phyloP scores from a whole-genome alignment of 2,113 vertebrate species.

The Paedocypris sp. region DNA sequence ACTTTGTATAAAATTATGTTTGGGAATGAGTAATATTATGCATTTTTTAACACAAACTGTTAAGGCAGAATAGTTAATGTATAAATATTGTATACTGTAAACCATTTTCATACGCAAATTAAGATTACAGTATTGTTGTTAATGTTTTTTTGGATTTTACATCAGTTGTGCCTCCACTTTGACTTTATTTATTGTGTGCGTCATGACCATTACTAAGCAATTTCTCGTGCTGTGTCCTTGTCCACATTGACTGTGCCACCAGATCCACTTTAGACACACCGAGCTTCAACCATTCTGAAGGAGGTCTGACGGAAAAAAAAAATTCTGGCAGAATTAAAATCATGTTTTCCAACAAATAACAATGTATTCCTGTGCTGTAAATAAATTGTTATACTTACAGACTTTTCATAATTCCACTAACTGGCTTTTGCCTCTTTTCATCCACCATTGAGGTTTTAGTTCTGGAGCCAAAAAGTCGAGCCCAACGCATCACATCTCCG shows the following conservation, averaged over 20 bases:
- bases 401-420: slow-evolving; percentile 40
- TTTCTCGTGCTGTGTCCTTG: slow-evolving; percentile 58
- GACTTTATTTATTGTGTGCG: not conserved
- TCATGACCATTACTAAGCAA: slow-evolving; percentile 6
- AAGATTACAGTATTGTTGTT: not conserved
- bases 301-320: slow-evolving; percentile 53
- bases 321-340: not conserved
- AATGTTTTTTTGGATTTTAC: not conserved
- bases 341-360: too few species aligned
- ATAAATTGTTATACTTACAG: too few species aligned
- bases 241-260: slow-evolving; percentile 70
- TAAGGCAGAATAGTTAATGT: too few species aligned
- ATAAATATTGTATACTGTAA: too few species aligned
- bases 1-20: too few species aligned
- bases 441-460: slow-evolving; percentile 23
- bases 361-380: too few species aligned
- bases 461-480: slow-evolving; percentile 60
- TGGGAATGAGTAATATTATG: too few species aligned
- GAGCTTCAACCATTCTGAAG: slow-evolving; percentile 82
- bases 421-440: slow-evolving; percentile 29
- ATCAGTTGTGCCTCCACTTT: slow-evolving; percentile 3
- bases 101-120: too few species aligned
- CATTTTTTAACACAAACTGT: too few species aligned
- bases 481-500: slow-evolving; percentile 58
- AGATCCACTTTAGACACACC: slow-evolving; percentile 74